Conservation (phyloP, 2,113 vertebrate species). For the Xiphias gladius region DNA sequence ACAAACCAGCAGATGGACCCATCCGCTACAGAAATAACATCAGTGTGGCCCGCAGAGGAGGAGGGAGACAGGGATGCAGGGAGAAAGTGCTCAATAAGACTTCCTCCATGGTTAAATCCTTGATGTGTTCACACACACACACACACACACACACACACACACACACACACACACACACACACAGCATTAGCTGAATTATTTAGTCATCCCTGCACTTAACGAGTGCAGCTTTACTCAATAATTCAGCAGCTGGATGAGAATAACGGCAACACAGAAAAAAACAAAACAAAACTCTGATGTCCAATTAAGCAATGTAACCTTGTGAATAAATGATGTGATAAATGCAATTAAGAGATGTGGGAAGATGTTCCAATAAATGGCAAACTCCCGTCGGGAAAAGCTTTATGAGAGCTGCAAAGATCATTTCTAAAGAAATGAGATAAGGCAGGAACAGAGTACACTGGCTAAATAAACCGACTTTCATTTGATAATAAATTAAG, state of each 20-base stretch:
- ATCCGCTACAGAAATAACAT: background rate
- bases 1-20: conserved; percentile 67
- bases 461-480: background rate
- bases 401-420: background rate
- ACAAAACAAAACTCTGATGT: conserved; percentile 9
- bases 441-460: background rate
- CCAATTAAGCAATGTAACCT: conserved; percentile 46
- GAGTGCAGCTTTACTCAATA: conserved; percentile 46
- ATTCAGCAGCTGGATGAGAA: conserved; percentile 58
- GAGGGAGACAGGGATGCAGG: background rate
- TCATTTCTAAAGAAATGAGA: background rate
- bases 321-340: conserved; percentile 59
- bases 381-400: background rate
- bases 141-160: background rate
- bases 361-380: conserved; percentile 10
- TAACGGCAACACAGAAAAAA: conserved; percentile 35
- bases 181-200: conserved; percentile 68
- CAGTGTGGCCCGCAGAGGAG: rapidly evolving
- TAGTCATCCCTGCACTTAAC: conserved; percentile 56
- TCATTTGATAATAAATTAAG: background rate
- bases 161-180: conserved; percentile 9
- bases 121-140: conserved; percentile 18
- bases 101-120: conserved; percentile 17
- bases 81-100: background rate
- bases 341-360: conserved; percentile 34